A percentile compares a stretch with the other conserved stretches of the same genome.
phyloP scores from a whole-genome alignment of 2,797 vertebrate genomes.

The Sebastes baramenuke region DNA sequence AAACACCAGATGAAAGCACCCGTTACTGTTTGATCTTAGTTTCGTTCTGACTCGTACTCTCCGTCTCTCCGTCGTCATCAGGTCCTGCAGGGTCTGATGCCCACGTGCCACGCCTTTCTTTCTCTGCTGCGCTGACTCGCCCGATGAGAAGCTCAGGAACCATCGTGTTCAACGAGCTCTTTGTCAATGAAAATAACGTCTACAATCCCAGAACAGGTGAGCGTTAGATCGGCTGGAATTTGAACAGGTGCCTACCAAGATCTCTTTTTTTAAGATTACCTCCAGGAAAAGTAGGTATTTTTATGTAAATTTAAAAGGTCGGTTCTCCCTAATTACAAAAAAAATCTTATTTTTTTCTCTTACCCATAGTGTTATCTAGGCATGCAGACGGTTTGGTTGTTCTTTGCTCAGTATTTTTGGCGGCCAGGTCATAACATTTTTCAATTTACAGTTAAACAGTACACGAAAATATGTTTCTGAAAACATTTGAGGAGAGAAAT shows the following conservation, averaged over 20 bases:
- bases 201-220: constrained; percentile 89
- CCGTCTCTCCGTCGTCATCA: constrained; percentile 38
- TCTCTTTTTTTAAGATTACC: background rate
- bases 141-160: constrained; percentile 85
- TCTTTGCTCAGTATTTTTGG: background rate
- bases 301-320: background rate
- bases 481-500: no score
- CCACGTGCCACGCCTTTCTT: constrained; percentile 85
- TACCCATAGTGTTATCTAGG: background rate
- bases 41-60: constrained; percentile 1
- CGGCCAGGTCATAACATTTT: no score
- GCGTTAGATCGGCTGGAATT: background rate
- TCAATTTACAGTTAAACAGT: no score
- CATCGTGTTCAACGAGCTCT: constrained; percentile 88
- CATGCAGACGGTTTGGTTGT: background rate
- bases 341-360: background rate
- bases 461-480: no score
- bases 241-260: background rate
- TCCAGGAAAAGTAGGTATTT: background rate
- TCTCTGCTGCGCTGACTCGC: constrained; percentile 89
- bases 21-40: constrained; percentile 6
- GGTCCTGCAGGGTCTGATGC: constrained; percentile 85
- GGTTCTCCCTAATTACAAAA: background rate
- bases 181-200: constrained; percentile 87
- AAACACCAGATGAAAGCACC: constrained; percentile 31